Evolutionary conservation across 2,888 invertebrate species (phyloP), one percentile per base, ranked within the genome.

Genomic region (Acleris holmiana): DNA sequence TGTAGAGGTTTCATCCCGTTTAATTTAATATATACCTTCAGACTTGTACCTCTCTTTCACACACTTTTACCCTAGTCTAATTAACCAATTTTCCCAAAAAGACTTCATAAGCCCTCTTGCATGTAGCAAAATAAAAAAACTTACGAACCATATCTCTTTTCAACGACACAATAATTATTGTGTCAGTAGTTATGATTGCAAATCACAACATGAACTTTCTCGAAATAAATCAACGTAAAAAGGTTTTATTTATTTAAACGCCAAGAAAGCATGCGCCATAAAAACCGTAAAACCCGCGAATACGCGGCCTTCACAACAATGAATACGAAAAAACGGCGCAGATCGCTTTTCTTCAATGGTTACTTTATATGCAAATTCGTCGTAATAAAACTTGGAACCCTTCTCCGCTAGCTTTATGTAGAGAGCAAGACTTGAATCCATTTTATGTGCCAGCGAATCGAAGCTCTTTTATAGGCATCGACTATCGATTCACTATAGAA

Each of bases 341-440:
- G 91, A 91, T 92, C 91, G 89, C 88, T 89, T 91, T 91, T 88
- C 92, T 92, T 91, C 89, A 89, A 92, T 91, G 91, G 91, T 92
- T 92, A 92, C 92, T 92, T 92, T 92, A 92, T 91, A 92, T 92
- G 92, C 88, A 91, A 92, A 92, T 92, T 88, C 85, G 80, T 83
- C 79, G 91, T 84, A 85, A 91, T 92, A 92, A 92, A 92, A 92
- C 69, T 77, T 77, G 85, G 89, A 90, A 92, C 91, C 92, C 92
- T 91, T 90, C 89, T 88, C 86, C 84, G 79, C 89, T 90, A 89
- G 88, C 88, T 86, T 86, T 87, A 86, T 85, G 85, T 83, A 84
- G 84, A 88, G 85, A 84, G 80, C 85, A 85, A 89, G 87, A 82
- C 89, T 89, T 79, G 88, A 90, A 90, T 88, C 88, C 89, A 83